Conservation (phyloP, 2,113 vertebrate species). For the Oreochromis spilurus region DNA sequence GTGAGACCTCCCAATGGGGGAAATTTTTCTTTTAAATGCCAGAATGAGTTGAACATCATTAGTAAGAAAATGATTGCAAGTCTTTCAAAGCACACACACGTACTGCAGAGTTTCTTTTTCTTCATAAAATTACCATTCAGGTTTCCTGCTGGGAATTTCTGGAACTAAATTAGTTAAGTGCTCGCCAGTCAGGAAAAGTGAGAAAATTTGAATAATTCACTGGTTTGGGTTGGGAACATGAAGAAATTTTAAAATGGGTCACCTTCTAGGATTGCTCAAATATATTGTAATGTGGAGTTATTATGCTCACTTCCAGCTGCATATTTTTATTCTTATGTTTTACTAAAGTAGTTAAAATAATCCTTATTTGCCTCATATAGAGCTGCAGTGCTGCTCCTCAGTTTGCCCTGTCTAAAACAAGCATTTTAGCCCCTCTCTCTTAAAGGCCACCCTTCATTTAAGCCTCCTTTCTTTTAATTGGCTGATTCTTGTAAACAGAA, state of each 20-base stretch:
- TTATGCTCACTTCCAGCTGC: not conserved
- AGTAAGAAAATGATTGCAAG: not conserved
- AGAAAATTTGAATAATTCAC: not conserved
- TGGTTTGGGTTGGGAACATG: not conserved
- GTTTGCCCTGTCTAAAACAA: not conserved
- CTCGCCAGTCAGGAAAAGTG: not conserved
- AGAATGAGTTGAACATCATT: not conserved
- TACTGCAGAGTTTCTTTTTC: not conserved
- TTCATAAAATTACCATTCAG: not conserved
- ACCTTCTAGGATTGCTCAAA: not conserved
- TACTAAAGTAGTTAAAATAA: not conserved
- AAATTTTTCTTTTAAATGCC: not conserved
- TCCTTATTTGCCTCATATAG: not conserved
- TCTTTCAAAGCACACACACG: not conserved
- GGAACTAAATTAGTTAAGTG: constrained; percentile 14
- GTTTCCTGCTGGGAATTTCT: constrained; percentile 1
- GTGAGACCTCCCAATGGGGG: constrained; percentile 61
- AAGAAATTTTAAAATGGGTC: not conserved
- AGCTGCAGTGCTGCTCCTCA: not conserved
- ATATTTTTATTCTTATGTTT: not conserved
- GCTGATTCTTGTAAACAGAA: not conserved
- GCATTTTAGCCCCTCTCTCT: not conserved
- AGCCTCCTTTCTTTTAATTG: not conserved
- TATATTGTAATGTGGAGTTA: not conserved
- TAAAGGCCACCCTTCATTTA: not conserved